Base-by-base conservation (phyloP, 2,797 vertebrate species). In the Mus minutoides region DNA sequence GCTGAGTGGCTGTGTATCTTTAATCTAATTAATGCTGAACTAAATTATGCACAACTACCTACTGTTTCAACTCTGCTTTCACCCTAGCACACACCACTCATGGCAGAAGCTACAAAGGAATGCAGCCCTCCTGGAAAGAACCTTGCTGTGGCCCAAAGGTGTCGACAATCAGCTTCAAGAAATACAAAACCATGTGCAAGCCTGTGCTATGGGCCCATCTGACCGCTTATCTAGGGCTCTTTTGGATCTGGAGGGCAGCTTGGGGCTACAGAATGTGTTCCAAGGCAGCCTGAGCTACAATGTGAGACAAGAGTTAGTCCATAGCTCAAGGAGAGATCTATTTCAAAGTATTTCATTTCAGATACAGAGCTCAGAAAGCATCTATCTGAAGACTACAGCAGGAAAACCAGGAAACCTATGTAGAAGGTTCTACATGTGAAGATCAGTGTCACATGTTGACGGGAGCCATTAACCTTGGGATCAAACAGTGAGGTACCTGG, bases 81-180 rank as follows among this genome's bases (percentile, higher is more conserved):
- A 46, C 40, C 7, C 82, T 56, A 54, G 29, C 19, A 40, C 43
- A 89, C 24, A 79, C 19, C 29, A 40, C 34, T 62, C 31, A 52
- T 76, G 34, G 56, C 40, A 64, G 93, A 64, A 82, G 78, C 73
- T 92, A 75, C 75, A 86, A 49, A 86, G 78, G 69, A 83, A 93
- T 6, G 34, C 46, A 93, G 73, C 43, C 73, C n/a, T 96, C 62
- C 82, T 78, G 62, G 79, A 90, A 86, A 69, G 88, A 92, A 90
- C 80, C 43, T 34, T 83, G 79, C 85, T 79, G 49, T 64, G 85
- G 73, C n/a, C 80, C 80, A 90, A 58, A 97, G 94, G 76, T 94
- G 86, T 77, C 92, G 96, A 88, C 88, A 94, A 86, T 80, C 56
- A 58, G 85, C 80, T 89, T 94, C 95, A 96, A 96, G 88, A 96